phyloP scores from a whole-genome alignment of 2,888 invertebrate species.

The Cepaea hortensis region DNA sequence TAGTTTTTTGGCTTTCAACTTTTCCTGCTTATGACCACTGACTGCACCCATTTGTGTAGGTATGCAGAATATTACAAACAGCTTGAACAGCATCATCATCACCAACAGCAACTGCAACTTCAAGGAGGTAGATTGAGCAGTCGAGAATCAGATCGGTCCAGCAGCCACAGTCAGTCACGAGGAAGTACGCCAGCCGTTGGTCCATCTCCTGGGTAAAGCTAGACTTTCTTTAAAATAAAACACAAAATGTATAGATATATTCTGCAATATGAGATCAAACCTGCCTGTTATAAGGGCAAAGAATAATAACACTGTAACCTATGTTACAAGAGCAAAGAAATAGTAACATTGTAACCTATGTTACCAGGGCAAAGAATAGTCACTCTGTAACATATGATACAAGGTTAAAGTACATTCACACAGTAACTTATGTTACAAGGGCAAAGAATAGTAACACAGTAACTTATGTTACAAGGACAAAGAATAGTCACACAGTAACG shows the following conservation, averaged over 20 bases:
- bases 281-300: too few species aligned
- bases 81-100: conserved; percentile 38
- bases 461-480: too few species aligned
- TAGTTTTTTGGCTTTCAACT: not conserved
- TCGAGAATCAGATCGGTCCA: conserved; percentile 8
- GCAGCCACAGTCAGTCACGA: conserved; percentile 40
- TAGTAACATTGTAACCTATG: too few species aligned
- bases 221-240: not conserved
- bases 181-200: conserved; percentile 50
- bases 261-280: too few species aligned
- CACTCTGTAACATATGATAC: too few species aligned
- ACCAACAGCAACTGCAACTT: conserved; percentile 25
- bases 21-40: not conserved
- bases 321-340: too few species aligned
- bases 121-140: conserved; percentile 21
- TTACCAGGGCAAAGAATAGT: too few species aligned
- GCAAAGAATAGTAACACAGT: too few species aligned
- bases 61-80: conserved; percentile 46
- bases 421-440: too few species aligned
- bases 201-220: conserved; percentile 40
- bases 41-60: conserved; percentile 36
- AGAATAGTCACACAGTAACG: too few species aligned
- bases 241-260: not conserved
- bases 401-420: too few species aligned
- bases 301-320: too few species aligned